Base-by-base conservation (phyloP, 1,140 invertebrate species). In the Leptinotarsa lineolata region DNA sequence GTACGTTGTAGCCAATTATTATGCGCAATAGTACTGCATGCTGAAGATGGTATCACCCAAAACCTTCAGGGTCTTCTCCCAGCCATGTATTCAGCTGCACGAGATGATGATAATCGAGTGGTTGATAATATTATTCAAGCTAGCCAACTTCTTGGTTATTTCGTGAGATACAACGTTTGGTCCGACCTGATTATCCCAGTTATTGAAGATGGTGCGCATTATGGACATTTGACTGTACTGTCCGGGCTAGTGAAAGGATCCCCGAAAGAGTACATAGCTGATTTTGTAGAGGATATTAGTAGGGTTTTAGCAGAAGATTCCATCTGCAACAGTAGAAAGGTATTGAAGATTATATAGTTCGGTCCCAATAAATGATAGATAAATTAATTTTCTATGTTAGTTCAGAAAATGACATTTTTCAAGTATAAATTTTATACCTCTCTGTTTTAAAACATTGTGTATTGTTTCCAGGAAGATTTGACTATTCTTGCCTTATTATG, bases 1-100 rank as follows among this genome's bases (percentile, higher is more conserved):
- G 81, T 93, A 16, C 91, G 93, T 72, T 90, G 92, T n/a, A 88
- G 92, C 0, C 89, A 92, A 74, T 84, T 95, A 4, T 82, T 95
- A 1, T 92, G 90, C 78, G 86, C 90, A 61, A 82, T 94, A 61
- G 85, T 91, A 44, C 84, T 94, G 0, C 90, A 94, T 80, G 87
- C 88, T 22, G 93, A 95, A 81, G 85, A 89, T 15, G 87, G 90
- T 54, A 87, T 92, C 54, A 93, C 90, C 3, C 89, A 91, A 64
- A 87, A 92, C 77, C 85, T 89, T 74, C 88, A 86, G 85, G 90
- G 85, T 83, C 85, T 88, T 72, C 85, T 91, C 58, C 85, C 86
- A 58, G 79, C 86, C 4, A 89, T 91, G 87, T 90, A 88, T 80
- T 79, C 82, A 72, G 85, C 88, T n/a, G 86, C 87, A 4, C 82